These are phyloP conservation scores for Vanessa cardui DNA, from an alignment of 2,888 invertebrate species.

Conservation along the genomic window DNA sequence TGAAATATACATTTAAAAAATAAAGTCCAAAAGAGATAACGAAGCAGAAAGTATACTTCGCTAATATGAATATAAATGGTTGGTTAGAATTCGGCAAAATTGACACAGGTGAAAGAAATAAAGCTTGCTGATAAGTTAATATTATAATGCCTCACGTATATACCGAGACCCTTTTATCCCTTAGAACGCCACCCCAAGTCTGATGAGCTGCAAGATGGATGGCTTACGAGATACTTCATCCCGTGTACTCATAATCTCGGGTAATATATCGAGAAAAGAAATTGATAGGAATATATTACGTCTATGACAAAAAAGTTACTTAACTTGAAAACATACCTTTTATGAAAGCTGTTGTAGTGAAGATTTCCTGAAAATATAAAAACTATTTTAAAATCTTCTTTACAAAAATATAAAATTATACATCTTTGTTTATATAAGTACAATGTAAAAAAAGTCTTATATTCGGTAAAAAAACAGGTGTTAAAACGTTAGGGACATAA, in stretches of 20 bases:
- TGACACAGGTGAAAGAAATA: conserved; percentile 25
- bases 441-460: neutral
- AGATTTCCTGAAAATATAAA: conserved; percentile 9
- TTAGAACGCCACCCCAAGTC: conserved; percentile 26
- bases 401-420: too few species aligned
- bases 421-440: too few species aligned
- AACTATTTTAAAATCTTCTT: neutral
- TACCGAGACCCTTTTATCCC: conserved; percentile 37
- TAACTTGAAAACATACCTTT: conserved; percentile 15
- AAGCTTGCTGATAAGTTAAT: conserved; percentile 27
- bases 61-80: too few species aligned
- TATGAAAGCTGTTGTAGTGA: conserved; percentile 15
- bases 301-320: neutral
- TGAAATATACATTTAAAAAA: too few species aligned
- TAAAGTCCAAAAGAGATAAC: too few species aligned
- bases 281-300: conserved; percentile 24
- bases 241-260: conserved; percentile 28
- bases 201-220: conserved; percentile 41
- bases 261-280: conserved; percentile 27
- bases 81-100: conserved; percentile 15
- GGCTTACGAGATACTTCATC: conserved; percentile 32
- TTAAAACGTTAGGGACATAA: neutral
- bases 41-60: too few species aligned
- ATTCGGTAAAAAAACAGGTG: neutral
- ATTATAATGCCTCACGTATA: conserved; percentile 34